Evolutionary conservation across 2,888 invertebrate genomes (phyloP).

Genomic region (Eristalis arbustorum): DNA sequence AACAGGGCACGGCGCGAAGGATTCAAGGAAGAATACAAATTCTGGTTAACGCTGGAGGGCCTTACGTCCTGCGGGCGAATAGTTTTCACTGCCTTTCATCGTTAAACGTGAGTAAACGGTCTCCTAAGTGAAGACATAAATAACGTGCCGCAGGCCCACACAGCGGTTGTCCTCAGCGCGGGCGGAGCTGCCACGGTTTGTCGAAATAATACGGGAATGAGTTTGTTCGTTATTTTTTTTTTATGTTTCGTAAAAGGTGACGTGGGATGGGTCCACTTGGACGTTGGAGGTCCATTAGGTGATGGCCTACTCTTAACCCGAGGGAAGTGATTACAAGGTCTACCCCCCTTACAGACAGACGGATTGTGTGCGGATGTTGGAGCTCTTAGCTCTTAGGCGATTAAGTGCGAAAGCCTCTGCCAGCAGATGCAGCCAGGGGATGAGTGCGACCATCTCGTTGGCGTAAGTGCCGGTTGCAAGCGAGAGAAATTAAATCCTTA

Average conservation of each 20-base stretch:
- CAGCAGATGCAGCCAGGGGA: background rate
- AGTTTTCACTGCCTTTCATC: conserved; percentile 7
- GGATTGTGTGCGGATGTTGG: background rate
- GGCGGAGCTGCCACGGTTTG: conserved; percentile 37
- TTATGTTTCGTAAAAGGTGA: background rate
- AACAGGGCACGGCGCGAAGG: background rate
- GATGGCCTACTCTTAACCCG: background rate
- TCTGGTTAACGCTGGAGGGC: conserved; percentile 10
- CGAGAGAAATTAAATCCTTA: background rate
- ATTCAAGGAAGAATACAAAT: conserved; percentile 16
- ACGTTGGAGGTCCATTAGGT: background rate
- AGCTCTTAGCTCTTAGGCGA: background rate
- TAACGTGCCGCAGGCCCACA: background rate
- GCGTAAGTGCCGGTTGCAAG: background rate
- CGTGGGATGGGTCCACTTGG: too few species aligned
- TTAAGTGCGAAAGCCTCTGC: too few species aligned
- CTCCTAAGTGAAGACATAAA: background rate
- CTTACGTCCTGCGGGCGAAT: conserved; percentile 16
- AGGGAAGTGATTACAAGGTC: background rate
- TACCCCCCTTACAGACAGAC: background rate
- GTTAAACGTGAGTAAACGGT: conserved; percentile 21
- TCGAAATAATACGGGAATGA: conserved; percentile 22
- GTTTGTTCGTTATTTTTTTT: background rate
- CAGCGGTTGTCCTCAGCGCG: background rate
- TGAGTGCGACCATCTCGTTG: background rate